A percentile compares a stretch with the other conserved stretches of the same genome.
Conservation (phyloP, 35 echinoderm and acorn worm genomes). For the Ophioderma brevispina region DNA sequence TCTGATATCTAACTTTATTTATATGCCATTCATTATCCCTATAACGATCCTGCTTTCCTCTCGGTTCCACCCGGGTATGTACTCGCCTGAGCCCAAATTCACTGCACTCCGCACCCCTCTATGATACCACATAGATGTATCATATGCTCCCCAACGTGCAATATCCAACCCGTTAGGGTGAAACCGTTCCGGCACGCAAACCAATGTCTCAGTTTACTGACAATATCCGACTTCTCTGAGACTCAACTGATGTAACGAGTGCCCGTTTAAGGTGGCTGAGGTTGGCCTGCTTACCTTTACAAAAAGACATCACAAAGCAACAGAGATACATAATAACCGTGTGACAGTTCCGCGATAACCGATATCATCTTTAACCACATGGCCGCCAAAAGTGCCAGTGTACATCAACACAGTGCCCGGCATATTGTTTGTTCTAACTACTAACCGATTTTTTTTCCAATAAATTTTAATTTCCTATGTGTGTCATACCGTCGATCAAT, state of each 20-base stretch:
- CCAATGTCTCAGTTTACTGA: conserved; percentile 40
- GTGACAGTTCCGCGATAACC: neutral
- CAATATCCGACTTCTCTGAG: conserved; percentile 39
- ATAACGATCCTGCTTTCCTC: conserved; percentile 27
- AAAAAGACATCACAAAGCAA: neutral
- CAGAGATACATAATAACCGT: neutral
- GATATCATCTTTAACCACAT: neutral
- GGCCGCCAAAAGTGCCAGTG: neutral
- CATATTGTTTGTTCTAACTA: conserved; percentile 3
- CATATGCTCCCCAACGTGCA: conserved; percentile 55
- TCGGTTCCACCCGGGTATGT: conserved; percentile 29
- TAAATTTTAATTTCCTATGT: neutral
- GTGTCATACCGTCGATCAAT: conserved; percentile 2
- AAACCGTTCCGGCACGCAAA: conserved; percentile 81
- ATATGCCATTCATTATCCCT: conserved; percentile 81
- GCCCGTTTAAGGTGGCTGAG: conserved; percentile 72
- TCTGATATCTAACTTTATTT: conserved; percentile 75
- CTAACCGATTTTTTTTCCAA: neutral
- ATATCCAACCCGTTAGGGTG: conserved; percentile 77
- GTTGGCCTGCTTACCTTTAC: conserved; percentile 46
- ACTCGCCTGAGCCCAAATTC: conserved; percentile 79
- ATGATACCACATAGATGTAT: conserved; percentile 71
- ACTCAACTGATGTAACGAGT: conserved; percentile 78
- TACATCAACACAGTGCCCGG: conserved; percentile 4
- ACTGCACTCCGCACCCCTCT: conserved; percentile 65